phyloP scores from a whole-genome alignment of 2,113 vertebrate species.

The Deroptyus accipitrinus region DNA sequence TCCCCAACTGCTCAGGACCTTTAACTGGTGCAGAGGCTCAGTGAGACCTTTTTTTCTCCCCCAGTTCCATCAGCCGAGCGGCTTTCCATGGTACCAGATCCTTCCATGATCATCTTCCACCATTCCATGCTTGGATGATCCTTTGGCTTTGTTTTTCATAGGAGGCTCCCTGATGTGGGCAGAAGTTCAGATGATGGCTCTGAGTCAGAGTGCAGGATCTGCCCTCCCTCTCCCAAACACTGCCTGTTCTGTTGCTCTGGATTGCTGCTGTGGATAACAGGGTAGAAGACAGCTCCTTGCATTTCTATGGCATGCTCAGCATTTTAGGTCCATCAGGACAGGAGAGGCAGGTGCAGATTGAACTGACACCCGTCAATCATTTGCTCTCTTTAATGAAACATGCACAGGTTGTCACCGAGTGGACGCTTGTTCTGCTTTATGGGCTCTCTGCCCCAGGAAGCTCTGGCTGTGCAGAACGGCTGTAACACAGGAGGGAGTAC shows the following conservation, averaged over 20 bases:
- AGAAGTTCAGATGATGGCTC: not conserved
- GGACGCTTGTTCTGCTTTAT: not conserved
- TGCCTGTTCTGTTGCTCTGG: not conserved
- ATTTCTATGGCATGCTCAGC: not conserved
- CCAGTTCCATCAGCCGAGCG: not conserved
- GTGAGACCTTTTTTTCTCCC: not conserved
- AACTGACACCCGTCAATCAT: not conserved
- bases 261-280: not conserved
- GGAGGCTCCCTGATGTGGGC: not conserved
- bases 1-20: not conserved
- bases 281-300: not conserved
- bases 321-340: not conserved
- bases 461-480: not conserved
- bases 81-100: not conserved
- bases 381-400: not conserved
- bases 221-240: not conserved
- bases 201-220: not conserved
- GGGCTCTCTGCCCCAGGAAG: not conserved
- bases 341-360: not conserved
- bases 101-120: not conserved
- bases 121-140: not conserved
- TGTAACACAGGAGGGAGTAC: not conserved
- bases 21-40: not conserved
- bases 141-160: not conserved
- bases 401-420: not conserved